Base-by-base conservation (phyloP, 1,140 invertebrate species). In the Tenebrio molitor region DNA sequence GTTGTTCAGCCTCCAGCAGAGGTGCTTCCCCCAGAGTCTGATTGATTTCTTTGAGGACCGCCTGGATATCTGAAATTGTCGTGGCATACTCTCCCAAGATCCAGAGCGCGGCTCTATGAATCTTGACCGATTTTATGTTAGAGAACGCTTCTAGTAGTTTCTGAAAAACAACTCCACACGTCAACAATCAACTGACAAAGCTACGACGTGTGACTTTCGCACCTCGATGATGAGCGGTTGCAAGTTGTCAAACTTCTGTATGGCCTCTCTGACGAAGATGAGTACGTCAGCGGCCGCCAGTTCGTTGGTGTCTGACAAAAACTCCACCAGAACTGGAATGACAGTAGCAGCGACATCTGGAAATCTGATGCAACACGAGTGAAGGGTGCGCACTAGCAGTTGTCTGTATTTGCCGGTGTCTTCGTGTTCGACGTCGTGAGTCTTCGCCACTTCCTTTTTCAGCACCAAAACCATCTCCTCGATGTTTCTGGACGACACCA, bases 41-140 rank as follows among this genome's bases (percentile, higher is more conserved):
- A 71, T 91, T 88, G 17, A 98, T 87, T 73, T 90, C 89, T 46
- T 87, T 89, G 81, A 97, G 89, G 0, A 97, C 92, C 67, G 89
- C 89, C 66, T 91, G 87, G 23, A 97, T 95, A 74, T 97, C 93
- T 1, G 91, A 87, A 5, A 89, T 84, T 0, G 87, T 89, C 16
- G 91, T 91, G 0, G 95, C 94, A 83, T 98, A 99, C 85, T 99
- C 97, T 23, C 97, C 97, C 29, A 99, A 86, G 78, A 99, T 97
- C 97, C 98, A 99, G n/a, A 99, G 85, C 1, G 97, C 95, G 2
- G 95, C 93, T 72, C 97, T 90, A 77, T 97, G 93, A n/a, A 98
- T 93, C 84, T 91, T 91, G 4, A 92, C 91, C 5, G 92, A 94
- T 62, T 91, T 90, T 78, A 99, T 96, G 71, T 91, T 88, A 16